phyloP scores from a whole-genome alignment of 2,888 invertebrate genomes.

The Antitype chi region DNA sequence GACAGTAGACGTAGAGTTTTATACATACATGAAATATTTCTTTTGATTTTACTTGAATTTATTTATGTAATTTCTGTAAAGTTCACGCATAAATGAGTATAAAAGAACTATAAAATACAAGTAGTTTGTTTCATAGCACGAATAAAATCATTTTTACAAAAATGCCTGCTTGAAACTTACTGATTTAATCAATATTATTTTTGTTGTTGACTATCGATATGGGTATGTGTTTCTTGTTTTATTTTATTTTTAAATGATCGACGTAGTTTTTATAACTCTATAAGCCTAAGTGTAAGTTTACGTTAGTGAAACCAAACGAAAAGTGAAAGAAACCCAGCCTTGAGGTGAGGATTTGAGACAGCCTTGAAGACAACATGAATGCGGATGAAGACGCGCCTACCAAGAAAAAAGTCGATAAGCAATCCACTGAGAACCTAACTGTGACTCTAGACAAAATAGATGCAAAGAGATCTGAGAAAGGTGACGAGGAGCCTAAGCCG shows the following conservation, averaged over 20 bases:
- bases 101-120: not conserved
- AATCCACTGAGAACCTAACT: constrained; percentile 73
- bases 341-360: constrained; percentile 65
- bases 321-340: constrained; percentile 64
- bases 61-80: not conserved
- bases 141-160: not conserved
- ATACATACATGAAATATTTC: too few relatives aligned
- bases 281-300: constrained; percentile 12
- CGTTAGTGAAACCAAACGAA: constrained; percentile 7
- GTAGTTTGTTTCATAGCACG: not conserved
- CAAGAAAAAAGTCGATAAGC: constrained; percentile 81
- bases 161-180: constrained; percentile 18
- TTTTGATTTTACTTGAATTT: not conserved
- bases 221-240: constrained; percentile 19
- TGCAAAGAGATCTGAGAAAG: constrained; percentile 77
- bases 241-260: constrained; percentile 40
- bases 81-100: not conserved
- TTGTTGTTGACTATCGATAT: constrained; percentile 15
- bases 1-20: too few relatives aligned
- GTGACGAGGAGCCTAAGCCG: constrained; percentile 88
- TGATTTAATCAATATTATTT: not conserved
- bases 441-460: constrained; percentile 78
- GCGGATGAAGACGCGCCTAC: constrained; percentile 77
- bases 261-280: not conserved
- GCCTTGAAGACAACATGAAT: constrained; percentile 84